Base-by-base conservation (phyloP, 2,888 invertebrate species). In the Tanytarsus gracilentus region DNA sequence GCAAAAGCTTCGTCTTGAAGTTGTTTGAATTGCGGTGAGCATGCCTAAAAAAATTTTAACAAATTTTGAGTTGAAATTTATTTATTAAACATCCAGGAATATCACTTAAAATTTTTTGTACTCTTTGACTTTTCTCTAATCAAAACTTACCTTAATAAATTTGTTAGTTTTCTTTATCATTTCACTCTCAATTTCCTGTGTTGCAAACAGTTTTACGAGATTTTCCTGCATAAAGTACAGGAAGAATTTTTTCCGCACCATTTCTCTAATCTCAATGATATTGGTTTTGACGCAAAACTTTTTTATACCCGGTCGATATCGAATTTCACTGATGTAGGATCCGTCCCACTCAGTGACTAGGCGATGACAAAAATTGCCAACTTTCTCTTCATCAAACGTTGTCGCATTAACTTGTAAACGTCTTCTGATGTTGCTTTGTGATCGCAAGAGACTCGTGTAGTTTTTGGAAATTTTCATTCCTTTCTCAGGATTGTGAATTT, bases 321-420 rank as follows among this genome's bases (percentile, higher is more conserved):
- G 55, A 29, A 63, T 33, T 16, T 63, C 62, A 51, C 61, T 36
- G 14, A 63, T 59, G 53, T 61, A 63, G 49, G 51, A 52, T 11
- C 61, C 25, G 44, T 63, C 63, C 53, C 61, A 61, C 26, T 63
- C 63, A 9, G 63, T 63, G 6, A 40, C 58, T 25, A 63, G 50
- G 16, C 63, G 63, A 62, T 63, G 56, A 50, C 49, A 62, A 50
- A 48, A 62, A 52, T 55, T 18, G 23, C 30, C 48, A n/a, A 2
- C n/a, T 6, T 50, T 11, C 5, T 39, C 63, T 16, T 62, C 30
- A 18, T 61, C 56, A 56, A 62, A 63, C 16, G 62, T 51, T n/a
- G 56, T 23, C 33, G 52, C 52, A 29, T 62, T 63, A 2, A 63
- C 63, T 52, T 63, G 60, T 25, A 63, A 40, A 16, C 63, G 53